Evolutionary conservation across 2,888 invertebrate genomes (phyloP).

Genomic region (Melolontha melolontha): DNA sequence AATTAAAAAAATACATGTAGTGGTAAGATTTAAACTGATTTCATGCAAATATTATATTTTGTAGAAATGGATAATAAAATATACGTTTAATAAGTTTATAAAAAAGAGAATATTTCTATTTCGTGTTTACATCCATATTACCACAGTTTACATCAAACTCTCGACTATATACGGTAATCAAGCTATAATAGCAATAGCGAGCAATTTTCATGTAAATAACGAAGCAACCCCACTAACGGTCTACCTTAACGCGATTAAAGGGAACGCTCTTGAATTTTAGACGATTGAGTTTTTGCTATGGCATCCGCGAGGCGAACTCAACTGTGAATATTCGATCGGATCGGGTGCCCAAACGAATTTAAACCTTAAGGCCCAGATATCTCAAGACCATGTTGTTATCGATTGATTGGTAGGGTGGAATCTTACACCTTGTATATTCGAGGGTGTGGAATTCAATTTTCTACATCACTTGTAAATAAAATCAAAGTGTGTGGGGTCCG

Average conservation of each 20-base stretch:
- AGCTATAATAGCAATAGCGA: constrained; percentile 38
- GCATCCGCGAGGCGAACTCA: constrained; percentile 45
- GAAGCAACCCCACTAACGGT: constrained; percentile 40
- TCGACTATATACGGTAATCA: constrained; percentile 21
- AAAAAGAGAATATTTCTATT: no score
- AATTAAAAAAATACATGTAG: no score
- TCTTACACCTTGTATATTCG: constrained; percentile 59
- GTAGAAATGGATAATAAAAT: no score
- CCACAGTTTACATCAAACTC: no score
- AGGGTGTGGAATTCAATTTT: constrained; percentile 67
- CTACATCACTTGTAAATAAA: constrained; percentile 67
- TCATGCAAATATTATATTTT: no score
- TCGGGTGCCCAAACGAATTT: constrained; percentile 27
- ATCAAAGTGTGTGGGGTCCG: constrained; percentile 59
- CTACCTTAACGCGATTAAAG: constrained; percentile 44
- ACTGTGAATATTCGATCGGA: constrained; percentile 4
- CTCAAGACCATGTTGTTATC: constrained; percentile 53
- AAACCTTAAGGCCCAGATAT: constrained; percentile 33
- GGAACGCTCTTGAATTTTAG: constrained; percentile 51
- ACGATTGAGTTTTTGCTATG: constrained; percentile 59
- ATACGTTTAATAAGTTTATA: no score
- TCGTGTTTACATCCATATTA: no score
- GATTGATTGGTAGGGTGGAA: constrained; percentile 60
- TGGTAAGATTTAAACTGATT: no score
- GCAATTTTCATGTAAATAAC: constrained; percentile 37